Conservation (phyloP, 2,113 vertebrate species). For the Xenotilapia leptura region DNA sequence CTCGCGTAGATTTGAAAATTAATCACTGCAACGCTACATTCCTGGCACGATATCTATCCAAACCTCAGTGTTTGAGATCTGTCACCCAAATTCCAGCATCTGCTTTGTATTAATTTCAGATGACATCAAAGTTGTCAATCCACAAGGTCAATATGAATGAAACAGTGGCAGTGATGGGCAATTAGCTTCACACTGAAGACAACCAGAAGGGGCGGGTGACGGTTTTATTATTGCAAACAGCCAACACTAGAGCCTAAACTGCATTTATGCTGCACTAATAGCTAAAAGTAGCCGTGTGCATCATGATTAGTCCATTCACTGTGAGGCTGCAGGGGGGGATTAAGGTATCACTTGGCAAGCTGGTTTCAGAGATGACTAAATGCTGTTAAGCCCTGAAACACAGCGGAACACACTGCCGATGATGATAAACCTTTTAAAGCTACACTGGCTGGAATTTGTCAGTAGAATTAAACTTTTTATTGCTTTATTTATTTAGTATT, state of each 20-base stretch:
- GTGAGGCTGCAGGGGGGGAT: conserved; percentile 20
- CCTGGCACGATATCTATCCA: neutral
- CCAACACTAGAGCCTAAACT: neutral
- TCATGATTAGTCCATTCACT: conserved; percentile 18
- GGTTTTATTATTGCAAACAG: neutral
- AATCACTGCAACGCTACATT: neutral
- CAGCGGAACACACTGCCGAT: neutral
- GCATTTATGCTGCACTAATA: neutral
- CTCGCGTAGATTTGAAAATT: neutral
- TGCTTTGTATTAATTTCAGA: neutral
- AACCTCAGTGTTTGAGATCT: neutral
- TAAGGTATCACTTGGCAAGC: conserved; percentile 52
- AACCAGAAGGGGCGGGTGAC: neutral
- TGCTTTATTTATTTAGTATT: neutral
- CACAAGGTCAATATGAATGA: neutral
- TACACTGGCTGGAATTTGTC: neutral
- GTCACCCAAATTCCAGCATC: conserved; percentile 5
- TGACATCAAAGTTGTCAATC: neutral
- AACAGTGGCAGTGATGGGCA: neutral
- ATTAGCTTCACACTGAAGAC: neutral
- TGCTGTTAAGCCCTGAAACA: conserved; percentile 37
- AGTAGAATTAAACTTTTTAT: neutral
- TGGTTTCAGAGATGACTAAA: conserved; percentile 47
- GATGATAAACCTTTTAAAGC: neutral
- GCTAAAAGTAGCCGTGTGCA: conserved; percentile 26